Base-by-base conservation (phyloP, 2,888 invertebrate genomes). In the Leptopilina syphax region DNA sequence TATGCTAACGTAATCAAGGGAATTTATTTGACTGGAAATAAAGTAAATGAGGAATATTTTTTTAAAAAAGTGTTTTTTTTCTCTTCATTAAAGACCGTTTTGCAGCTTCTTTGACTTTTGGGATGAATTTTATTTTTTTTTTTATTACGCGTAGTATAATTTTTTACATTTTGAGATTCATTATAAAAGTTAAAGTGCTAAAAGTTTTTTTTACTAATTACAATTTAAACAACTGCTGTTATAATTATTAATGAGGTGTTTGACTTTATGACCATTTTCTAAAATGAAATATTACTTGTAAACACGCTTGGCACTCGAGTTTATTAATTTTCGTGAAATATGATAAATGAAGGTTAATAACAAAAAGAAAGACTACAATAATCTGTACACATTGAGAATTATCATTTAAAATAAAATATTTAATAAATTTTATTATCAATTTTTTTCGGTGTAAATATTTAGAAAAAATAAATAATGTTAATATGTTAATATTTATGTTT, bases 221-320 rank as follows among this genome's bases (percentile, higher is more conserved):
- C 50, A 2, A 50, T 10, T 50, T 12, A 50, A 50, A 9, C 24
- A 18, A 24, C 24, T 24, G 1, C 63, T 63, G 18, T 24, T 24
- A 63, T 24, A 63, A 63, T 18, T 63, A 24, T 18, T 63, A 63
- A 63, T 24, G 63, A 63, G 63, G 63, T 63, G 63, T 63, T 63
- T 63, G 24, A 63, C 18, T 63, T 24, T 50, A 47, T 50, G 10
- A 12, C 12, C 47, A 68, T 24, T 47, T 34, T 47, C 47, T 47
- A 18, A 50, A 50, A 50, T 68, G 24, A 68, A 50, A 50, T 68
- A 68, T 50, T 3, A 24, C 24, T 50, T 47, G 12, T 24, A 50
- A 12, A 10, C 24, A 68, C 24, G 68, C 12, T 18, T 47, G 6
- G 63, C 24, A 68, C 47, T 68, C 68, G 9, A 50, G 10, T 50